Conservation (phyloP, 2,888 invertebrate genomes). For the Arctia plantaginis region DNA sequence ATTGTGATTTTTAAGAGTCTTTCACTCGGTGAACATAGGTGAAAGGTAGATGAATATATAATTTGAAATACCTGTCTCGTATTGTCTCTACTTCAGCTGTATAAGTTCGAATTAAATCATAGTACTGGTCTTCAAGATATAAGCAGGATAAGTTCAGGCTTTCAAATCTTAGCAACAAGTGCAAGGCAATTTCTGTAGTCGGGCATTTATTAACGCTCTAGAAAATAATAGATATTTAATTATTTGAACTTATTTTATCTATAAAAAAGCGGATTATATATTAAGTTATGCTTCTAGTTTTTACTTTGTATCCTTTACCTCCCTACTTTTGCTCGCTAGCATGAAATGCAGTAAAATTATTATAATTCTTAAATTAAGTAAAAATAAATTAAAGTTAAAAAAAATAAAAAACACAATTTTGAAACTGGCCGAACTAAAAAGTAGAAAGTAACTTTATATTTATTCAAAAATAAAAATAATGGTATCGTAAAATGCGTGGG, state of each 20-base stretch:
- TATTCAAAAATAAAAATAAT: no score
- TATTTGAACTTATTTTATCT: neutral
- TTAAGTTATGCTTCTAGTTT: no score
- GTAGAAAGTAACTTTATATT: no score
- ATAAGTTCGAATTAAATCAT: slow-evolving; percentile 89
- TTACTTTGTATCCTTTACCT: no score
- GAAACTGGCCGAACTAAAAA: no score
- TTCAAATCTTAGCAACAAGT: slow-evolving; percentile 88
- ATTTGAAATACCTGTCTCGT: slow-evolving; percentile 85
- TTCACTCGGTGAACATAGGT: neutral
- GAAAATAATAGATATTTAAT: slow-evolving; percentile 23
- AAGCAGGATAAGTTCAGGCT: slow-evolving; percentile 90
- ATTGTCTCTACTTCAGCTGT: slow-evolving; percentile 90
- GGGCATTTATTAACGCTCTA: slow-evolving; percentile 81
- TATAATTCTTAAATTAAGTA: no score
- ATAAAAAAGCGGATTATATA: no score
- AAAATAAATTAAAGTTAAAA: no score
- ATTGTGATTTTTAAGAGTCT: no score
- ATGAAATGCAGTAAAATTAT: neutral
- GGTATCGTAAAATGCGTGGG: no score
- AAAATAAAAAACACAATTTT: no score
- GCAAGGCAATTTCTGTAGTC: slow-evolving; percentile 83
- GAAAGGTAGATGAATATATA: neutral
- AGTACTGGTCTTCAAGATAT: slow-evolving; percentile 91
- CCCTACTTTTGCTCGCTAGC: neutral